Conservation (phyloP, 2,888 invertebrate genomes). For the Caradrina kadenii region DNA sequence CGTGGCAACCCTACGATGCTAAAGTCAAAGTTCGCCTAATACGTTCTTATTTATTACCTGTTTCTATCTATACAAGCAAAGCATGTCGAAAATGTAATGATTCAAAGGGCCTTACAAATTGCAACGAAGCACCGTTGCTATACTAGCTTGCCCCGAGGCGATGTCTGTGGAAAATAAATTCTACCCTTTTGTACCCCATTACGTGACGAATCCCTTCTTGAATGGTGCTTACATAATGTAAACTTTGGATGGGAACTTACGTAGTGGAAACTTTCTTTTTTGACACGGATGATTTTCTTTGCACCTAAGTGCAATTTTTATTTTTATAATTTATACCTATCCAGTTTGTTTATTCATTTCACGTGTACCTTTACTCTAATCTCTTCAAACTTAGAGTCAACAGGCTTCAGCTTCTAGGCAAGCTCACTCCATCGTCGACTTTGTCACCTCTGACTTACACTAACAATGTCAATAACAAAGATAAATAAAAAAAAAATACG, state of each 20-base stretch:
- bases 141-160: constrained; percentile 27
- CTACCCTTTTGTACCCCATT: constrained; percentile 35
- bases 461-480: too few relatives aligned
- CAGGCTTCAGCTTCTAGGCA: too few relatives aligned
- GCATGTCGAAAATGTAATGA: constrained; percentile 58
- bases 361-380: too few relatives aligned
- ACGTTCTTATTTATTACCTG: constrained; percentile 63
- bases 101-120: constrained; percentile 58
- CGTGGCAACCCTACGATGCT: constrained; percentile 33
- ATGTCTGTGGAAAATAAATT: constrained; percentile 40
- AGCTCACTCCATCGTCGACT: too few relatives aligned
- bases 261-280: too few relatives aligned
- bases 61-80: constrained; percentile 56
- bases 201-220: constrained; percentile 9
- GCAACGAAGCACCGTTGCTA: constrained; percentile 55
- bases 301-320: too few relatives aligned
- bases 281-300: neutral
- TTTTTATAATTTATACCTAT: too few relatives aligned
- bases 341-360: too few relatives aligned
- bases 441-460: too few relatives aligned
- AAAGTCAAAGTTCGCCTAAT: constrained; percentile 57
- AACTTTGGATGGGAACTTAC: constrained; percentile 3
- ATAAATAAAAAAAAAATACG: too few relatives aligned
- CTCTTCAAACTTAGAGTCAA: too few relatives aligned
- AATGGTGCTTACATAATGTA: constrained; percentile 23